These are phyloP conservation scores for Cyanoramphus novaezelandiae DNA, from an alignment of 2,113 vertebrate species.

Conservation along the genomic window DNA sequence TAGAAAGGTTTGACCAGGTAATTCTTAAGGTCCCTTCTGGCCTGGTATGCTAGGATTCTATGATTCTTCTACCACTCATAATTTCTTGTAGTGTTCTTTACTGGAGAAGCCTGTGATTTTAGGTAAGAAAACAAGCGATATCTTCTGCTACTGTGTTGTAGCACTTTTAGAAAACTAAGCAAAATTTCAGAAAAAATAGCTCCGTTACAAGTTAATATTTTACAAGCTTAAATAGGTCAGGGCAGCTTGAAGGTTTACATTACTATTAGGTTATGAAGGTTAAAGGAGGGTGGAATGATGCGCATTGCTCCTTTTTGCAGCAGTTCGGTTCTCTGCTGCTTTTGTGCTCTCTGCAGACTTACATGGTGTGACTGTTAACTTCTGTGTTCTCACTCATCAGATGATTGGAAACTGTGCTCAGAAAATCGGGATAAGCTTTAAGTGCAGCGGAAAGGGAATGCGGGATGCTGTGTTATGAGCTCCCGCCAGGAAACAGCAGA, in stretches of 20 bases:
- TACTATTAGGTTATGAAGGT: neutral
- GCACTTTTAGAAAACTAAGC: neutral
- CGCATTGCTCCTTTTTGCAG: neutral
- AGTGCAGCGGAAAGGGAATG: accelerated
- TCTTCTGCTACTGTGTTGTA: neutral
- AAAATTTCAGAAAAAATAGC: neutral
- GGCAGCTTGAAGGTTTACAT: neutral
- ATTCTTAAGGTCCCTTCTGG: neutral
- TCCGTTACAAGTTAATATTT: neutral
- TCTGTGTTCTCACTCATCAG: accelerated
- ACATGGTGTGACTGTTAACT: accelerated
- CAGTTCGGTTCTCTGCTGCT: accelerated
- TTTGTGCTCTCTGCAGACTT: neutral
- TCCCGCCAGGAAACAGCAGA: neutral
- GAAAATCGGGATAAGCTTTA: accelerated
- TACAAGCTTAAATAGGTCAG: neutral
- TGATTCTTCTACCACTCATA: neutral
- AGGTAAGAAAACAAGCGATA: neutral
- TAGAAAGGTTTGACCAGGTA: neutral
- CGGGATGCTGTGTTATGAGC: accelerated
- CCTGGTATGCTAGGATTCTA: neutral
- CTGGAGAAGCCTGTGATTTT: neutral
- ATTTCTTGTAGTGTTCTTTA: neutral
- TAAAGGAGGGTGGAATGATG: neutral
- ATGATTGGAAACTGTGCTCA: accelerated